Base-by-base conservation (phyloP, 2,888 invertebrate species). In the Hyles lineata region DNA sequence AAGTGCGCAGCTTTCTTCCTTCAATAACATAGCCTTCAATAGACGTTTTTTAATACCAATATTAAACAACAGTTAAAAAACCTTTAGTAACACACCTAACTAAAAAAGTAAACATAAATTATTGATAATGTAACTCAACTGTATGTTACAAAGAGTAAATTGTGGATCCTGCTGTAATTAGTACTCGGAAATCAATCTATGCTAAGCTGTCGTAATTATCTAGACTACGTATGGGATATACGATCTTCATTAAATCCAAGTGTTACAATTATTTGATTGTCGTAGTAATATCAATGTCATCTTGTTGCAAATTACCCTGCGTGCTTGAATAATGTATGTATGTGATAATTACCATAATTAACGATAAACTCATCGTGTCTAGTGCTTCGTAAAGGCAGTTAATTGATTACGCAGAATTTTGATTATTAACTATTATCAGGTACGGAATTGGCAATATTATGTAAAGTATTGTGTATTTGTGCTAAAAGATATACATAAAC, bases 321-420 rank as follows among this genome's bases (percentile, higher is more conserved):
- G 25, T 19, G 61, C 17, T 19, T 61, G 29, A 61, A 29, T 61
- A 15, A 29, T 61, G 61, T 19, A 25, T 60, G 23, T 60, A 25
- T 8, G 61, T 32, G 29, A 61, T 61, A 29, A 61, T 61, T 29
- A 25, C 7, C 25, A 61, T 25, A 25, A 62, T 17, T 25, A 25
- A 25, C 25, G 5, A 25, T 61, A 61, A 15, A 15, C 60, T 9
- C 3, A 25, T 15, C 25, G 23, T 0, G 7, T 55, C 55, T 52
- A 52, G 52, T 52, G 55, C 55, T 55, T 55, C n/a, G 55, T 55
- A 55, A 55, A 55, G 19, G n/a, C 55, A 55, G 55, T 55, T 55
- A 19, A 55, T 55, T 55, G 55, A 55, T 55, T 55, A 17, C 55
- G 19, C 55, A 55, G 55, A n/a, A 55, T n/a, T 5, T 55, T 52